These are phyloP conservation scores for Gambusia yucatana DNA, from an alignment of 2,797 vertebrate genomes.

Conservation along the genomic window DNA sequence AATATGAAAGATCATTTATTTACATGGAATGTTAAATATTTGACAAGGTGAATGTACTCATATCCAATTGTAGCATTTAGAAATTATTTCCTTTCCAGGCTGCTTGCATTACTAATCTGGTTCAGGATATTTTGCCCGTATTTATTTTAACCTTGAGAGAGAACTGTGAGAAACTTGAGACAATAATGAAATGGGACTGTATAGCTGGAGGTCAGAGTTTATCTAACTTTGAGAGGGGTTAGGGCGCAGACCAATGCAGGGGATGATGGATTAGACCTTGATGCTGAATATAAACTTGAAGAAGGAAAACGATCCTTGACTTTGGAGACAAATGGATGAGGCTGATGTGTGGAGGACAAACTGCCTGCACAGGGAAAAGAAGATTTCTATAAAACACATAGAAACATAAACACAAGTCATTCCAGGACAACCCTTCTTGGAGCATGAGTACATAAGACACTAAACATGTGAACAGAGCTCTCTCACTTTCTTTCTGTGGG, in stretches of 20 bases:
- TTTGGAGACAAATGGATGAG: constrained; percentile 34
- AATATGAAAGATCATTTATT: not conserved
- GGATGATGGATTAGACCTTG: constrained; percentile 34
- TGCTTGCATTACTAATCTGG: not conserved
- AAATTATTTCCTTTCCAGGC: not conserved
- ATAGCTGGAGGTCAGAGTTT: constrained; percentile 46
- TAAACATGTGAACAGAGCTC: constrained; percentile 25
- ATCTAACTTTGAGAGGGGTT: constrained; percentile 24
- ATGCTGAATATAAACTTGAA: constrained; percentile 32
- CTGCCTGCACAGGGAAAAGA: not conserved
- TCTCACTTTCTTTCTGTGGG: constrained; percentile 29
- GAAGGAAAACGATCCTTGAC: constrained; percentile 23
- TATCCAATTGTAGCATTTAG: not conserved
- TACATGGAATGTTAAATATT: not conserved
- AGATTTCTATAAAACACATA: constrained; percentile 30
- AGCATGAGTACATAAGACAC: constrained; percentile 54
- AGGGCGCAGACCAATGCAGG: constrained; percentile 29
- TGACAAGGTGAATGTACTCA: not conserved
- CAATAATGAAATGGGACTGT: constrained; percentile 7
- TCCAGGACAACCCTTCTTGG: constrained; percentile 26
- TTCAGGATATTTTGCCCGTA: not conserved
- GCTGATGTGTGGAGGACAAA: constrained; percentile 6
- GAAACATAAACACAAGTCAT: constrained; percentile 60
- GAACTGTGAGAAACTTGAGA: not conserved
- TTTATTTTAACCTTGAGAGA: constrained; percentile 1